Evolutionary conservation across 2,797 vertebrate genomes (phyloP), one percentile per base, ranked within the genome.

Genomic region (Lutjanus campechanus): DNA sequence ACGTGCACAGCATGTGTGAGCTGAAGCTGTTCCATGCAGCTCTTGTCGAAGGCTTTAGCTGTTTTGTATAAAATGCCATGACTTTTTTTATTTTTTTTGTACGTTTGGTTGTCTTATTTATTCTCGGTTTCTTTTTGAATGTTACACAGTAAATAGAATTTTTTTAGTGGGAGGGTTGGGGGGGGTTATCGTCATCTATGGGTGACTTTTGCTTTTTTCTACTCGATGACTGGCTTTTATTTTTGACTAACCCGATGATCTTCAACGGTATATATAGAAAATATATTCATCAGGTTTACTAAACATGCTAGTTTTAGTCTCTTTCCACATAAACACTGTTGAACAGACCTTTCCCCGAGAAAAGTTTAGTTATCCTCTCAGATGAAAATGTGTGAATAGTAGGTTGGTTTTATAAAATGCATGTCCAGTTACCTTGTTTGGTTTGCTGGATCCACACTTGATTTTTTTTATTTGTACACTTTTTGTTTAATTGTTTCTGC

Each of bases 41-140:
- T 58, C 19, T 41, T 49, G 65, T 47, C 16, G 25, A 85, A 68
- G 50, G 74, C 65, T 70, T 19, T 11, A 73, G 36, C 63, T 58
- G 20, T 91, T 83, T 89, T 89, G 65, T 90, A 83, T 67, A 62
- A 87, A 76, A 54, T 54, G 46, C 73, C 49, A 53, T 73, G 63
- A 49, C 44, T 88, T 89, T 88, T 69, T 86, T 73, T 36, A 36
- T 4, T 61, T 25, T 12, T 83, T 89, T 90, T 85, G 40, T 89
- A 89, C 7, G 15, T 84, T 84, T 22, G 15, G 47, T 81, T 77
- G 56, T 85, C 36, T 90, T 78, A 91, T 92, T 94, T 94, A 90
- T 92, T 94, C 49, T 88, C 12, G 12, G 36, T 79, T 85, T 85
- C 4, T 56, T 79, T 88, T 82, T 67, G 13, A 79, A 84, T 83